A percentile compares a stretch with the other conserved stretches of the same genome.
Conservation (phyloP, 2,113 vertebrate species). For the Sialia sialis region DNA sequence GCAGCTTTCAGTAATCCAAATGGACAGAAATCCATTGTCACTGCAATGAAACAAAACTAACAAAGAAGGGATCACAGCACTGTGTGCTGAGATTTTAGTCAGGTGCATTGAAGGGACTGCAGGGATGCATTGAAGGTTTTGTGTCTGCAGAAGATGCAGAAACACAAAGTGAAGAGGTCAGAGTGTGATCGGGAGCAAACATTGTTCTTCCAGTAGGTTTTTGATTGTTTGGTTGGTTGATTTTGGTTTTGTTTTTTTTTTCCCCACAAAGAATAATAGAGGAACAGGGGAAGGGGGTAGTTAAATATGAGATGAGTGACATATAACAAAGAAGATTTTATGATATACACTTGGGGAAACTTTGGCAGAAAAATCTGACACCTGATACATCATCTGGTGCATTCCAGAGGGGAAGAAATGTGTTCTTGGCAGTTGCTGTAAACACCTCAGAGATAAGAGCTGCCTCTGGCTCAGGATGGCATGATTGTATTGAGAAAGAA, state of each 20-base stretch:
- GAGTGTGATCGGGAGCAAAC: neutral
- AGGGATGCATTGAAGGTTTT: neutral
- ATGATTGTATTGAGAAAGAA: neutral
- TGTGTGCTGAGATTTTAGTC: neutral
- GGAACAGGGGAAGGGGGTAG: neutral
- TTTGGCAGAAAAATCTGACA: neutral
- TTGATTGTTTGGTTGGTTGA: neutral
- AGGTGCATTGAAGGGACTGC: neutral
- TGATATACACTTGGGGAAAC: neutral
- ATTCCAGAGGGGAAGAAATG: neutral
- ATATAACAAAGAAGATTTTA: neutral
- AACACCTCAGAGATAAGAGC: neutral
- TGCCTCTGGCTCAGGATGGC: neutral
- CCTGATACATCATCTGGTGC: neutral
- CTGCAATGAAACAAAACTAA: neutral
- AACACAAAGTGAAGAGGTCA: neutral
- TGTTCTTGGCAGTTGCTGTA: neutral
- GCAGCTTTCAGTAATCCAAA: conserved; percentile 10
- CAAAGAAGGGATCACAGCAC: neutral
- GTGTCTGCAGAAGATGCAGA: neutral
- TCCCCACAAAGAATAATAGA: neutral
- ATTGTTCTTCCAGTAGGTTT: neutral
- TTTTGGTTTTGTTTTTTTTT: neutral
- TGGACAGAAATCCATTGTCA: neutral
- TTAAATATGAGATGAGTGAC: neutral